Conservation (phyloP, 2,113 vertebrate species). For the Nothobranchius kuhntae region DNA sequence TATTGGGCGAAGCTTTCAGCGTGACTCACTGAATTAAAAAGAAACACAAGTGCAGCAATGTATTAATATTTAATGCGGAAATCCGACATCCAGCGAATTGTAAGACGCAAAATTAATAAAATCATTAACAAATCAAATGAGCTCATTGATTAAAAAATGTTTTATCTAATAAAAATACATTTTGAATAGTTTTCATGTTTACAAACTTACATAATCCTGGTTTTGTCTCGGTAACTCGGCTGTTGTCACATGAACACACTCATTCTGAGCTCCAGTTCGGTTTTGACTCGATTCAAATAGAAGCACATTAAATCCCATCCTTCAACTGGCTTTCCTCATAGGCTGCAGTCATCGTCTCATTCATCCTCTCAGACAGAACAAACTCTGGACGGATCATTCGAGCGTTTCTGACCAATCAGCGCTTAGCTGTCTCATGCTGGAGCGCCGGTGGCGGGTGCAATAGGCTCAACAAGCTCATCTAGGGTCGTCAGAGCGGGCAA, state of each 20-base stretch:
- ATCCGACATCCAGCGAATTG: neutral
- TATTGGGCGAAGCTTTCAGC: neutral
- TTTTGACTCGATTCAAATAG: slow-evolving; percentile 8
- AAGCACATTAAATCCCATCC: neutral
- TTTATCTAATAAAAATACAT: too few species aligned
- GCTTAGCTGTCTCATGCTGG: slow-evolving; percentile 14
- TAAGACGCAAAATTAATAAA: neutral
- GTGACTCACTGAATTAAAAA: neutral
- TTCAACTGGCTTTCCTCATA: slow-evolving; percentile 6
- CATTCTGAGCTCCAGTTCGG: neutral
- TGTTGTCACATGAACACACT: neutral
- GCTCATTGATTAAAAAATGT: too few species aligned
- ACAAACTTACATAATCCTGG: too few species aligned
- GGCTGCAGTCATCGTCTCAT: slow-evolving; percentile 20
- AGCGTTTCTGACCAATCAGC: slow-evolving; percentile 61
- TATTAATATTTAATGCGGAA: slow-evolving; percentile 10
- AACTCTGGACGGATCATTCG: slow-evolving; percentile 76
- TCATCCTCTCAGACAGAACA: slow-evolving; percentile 42
- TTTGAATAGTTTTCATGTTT: too few species aligned
- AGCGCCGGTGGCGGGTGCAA: slow-evolving; percentile 24
- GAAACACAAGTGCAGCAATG: slow-evolving; percentile 6
- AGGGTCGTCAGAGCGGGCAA: neutral
- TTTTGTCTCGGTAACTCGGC: too few species aligned
- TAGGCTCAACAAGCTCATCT: slow-evolving; percentile 36
- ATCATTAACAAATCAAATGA: too few species aligned